Percentiles rank a stretch among this genome's conserved stretches.
Evolutionary conservation across 2,113 vertebrate genomes (phyloP).

Genomic region (Loxodonta africana): DNA sequence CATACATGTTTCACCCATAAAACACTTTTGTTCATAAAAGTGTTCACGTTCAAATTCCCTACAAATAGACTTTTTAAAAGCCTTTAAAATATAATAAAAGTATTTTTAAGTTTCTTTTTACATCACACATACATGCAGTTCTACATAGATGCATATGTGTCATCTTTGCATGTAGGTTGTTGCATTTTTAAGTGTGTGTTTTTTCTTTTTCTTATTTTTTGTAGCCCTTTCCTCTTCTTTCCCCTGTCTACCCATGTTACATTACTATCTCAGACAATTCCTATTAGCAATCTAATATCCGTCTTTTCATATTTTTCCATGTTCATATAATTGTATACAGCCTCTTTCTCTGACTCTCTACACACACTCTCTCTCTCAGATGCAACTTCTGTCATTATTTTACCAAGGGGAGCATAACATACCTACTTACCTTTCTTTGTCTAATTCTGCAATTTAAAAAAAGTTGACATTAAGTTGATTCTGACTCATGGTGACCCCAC

Average conservation of each 20-base stretch:
- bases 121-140: neutral
- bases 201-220: neutral
- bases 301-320: neutral
- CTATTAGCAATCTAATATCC: neutral
- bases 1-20: neutral
- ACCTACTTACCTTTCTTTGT: neutral
- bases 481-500: too few relatives aligned
- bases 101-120: neutral
- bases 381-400: neutral
- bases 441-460: neutral
- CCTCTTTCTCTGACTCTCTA: neutral
- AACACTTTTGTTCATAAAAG: neutral
- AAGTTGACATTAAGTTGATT: too few relatives aligned
- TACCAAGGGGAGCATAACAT: neutral
- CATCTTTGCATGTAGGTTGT: neutral
- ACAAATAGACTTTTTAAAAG: neutral
- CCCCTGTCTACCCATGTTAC: too few relatives aligned
- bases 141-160: neutral
- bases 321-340: neutral
- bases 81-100: neutral
- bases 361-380: neutral
- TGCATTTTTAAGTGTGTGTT: neutral
- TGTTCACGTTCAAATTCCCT: neutral
- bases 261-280: too few relatives aligned
- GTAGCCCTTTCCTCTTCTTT: too few relatives aligned